Evolutionary conservation across 2,797 vertebrate genomes (phyloP), one percentile per base, ranked within the genome.

Genomic region (Salmo trutta): DNA sequence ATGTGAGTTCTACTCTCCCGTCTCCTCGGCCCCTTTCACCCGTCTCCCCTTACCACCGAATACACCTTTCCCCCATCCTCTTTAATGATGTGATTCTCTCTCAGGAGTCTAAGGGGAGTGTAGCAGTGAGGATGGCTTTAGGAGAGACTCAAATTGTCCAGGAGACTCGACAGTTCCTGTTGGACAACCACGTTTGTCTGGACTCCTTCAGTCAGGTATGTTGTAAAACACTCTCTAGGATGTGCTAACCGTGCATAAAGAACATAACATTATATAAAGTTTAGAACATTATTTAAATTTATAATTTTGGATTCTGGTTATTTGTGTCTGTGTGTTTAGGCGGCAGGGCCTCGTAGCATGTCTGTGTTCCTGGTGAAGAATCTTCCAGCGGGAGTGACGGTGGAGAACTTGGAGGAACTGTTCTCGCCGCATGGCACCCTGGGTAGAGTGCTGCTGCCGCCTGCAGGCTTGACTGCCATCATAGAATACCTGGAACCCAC

Each of bases 121-220:
- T 99, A 84, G 98, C 98, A 0, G 98, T 99, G 82, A 94, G 98
- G 1, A 94, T 99, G 66, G 66, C 66, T 68, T 31, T 68, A 31
- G 66, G 66, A 68, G 66, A 68, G 31, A 68, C 66, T 29, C 27
- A 68, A 31, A 68, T 68, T 31, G 96, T 99, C 16, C 97, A 98
- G 80, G 97, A 98, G 78, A 96, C 98, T 4, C 95, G 98, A 1
- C 95, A 85, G 78, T 99, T 99, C 86, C 95, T 99, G 0, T 66
- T 96, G 0, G 96, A 98, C 75, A 96, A 96, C 0, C 92, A 93
- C 15, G 96, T 99, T 84, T 93, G 95, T 74, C 91, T 99, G 91
- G 98, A 99, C 87, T 96, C 97, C 77, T 99, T 99, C 85, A 97
- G 98, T 88, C 98, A 99, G 96, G 98, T 98, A 88, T 5, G 78